Evolutionary conservation across 2,113 vertebrate species (phyloP), one percentile per base, ranked within the genome.

Genomic region (Ranitomeya imitator): DNA sequence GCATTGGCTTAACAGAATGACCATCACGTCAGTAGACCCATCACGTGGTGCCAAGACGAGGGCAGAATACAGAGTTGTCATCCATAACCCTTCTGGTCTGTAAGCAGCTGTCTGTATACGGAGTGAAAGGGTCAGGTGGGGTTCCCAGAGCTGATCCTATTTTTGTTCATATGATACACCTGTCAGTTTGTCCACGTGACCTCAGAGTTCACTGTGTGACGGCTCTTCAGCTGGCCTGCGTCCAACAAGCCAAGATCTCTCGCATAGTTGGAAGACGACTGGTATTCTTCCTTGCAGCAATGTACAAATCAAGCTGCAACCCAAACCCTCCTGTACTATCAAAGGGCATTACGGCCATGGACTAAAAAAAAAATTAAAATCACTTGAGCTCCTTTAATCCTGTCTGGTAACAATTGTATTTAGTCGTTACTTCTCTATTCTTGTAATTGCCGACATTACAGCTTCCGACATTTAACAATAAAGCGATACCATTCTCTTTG

Each of bases 81-180:
- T 71, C 14, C 6, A 15, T 6, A 7, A 15, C 2, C 23, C 69
- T 69, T 37, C 26, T 45, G 52, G 63, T 9, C 69, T 26, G 10
- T 21, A 73, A 59, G 67, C 86, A 76, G 79, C 79, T 88, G 86
- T 76, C 67, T 83, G 55, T 83, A 61, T 52, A 82, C 31, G 60
- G 79, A 83, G 57, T 88, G 79, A 83, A 88, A 21, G 67, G 79
- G 86, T 88, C 79, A 83, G 86, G 79, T 88, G 86, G 86, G 65
- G 55, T 82, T 45, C 69, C 19, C 31, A 67, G 61, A 80, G 79
- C 54, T 76, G 52, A 82, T 26, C 37, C 86, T 88, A 78, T 83
- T 77, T 88, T 84, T 77, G 71, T 77, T 13, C 86, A 80, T 57
- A 59, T 63, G 31, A 63, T 61, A 78, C 71, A 85, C n/a, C 65